A percentile compares a stretch with the other conserved stretches of the same genome.
Conservation (phyloP, 92 coral and sea anemone species). For the Heliopora coerulea region DNA sequence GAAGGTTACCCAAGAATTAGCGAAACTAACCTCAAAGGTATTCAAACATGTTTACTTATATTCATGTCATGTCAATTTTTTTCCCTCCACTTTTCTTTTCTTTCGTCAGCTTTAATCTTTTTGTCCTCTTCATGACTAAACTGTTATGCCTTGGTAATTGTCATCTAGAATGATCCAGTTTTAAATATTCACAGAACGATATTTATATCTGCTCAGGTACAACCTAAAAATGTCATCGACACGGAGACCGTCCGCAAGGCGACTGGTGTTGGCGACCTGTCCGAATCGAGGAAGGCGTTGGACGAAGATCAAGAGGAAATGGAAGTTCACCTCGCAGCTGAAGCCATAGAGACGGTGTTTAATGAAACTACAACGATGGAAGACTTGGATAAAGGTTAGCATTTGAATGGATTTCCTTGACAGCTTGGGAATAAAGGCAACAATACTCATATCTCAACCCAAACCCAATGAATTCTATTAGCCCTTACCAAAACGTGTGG, state of each 20-base stretch:
- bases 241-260: constrained; percentile 76
- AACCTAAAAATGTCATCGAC: constrained; percentile 72
- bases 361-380: constrained; percentile 42
- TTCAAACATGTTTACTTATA: neutral
- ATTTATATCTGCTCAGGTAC: constrained; percentile 37
- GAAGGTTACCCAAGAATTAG: constrained; percentile 38
- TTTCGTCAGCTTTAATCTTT: too few species aligned
- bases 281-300: constrained; percentile 16
- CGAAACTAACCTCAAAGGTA: constrained; percentile 34
- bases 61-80: too few species aligned
- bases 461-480: too few species aligned
- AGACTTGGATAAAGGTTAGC: constrained; percentile 34
- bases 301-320: constrained; percentile 25
- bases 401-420: too few species aligned
- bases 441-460: too few species aligned
- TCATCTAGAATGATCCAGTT: neutral
- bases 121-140: neutral
- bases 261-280: constrained; percentile 85
- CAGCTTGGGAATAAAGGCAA: too few species aligned
- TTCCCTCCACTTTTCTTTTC: too few species aligned
- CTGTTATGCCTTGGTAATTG: neutral
- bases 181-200: neutral
- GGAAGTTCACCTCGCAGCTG: constrained; percentile 42
- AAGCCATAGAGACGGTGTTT: constrained; percentile 42
- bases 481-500: too few species aligned